phyloP scores from a whole-genome alignment of 2,113 vertebrate genomes.

The Galbula dea region DNA sequence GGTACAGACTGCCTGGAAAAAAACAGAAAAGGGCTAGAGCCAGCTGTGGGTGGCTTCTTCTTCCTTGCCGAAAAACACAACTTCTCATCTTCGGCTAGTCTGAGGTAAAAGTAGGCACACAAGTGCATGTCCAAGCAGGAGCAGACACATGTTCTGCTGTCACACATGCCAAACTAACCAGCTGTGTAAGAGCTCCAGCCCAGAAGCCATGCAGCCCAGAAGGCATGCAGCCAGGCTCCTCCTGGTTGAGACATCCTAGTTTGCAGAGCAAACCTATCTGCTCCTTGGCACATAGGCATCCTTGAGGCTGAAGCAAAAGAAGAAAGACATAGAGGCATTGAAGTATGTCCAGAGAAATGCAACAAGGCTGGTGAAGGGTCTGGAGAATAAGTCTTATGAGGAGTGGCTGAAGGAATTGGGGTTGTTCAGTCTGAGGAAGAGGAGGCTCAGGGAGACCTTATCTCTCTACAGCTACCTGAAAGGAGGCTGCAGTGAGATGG shows the following conservation, averaged over 20 bases:
- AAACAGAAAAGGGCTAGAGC: neutral
- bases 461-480: too few relatives aligned
- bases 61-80: neutral
- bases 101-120: neutral
- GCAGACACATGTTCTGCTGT: neutral
- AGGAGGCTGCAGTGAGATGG: too few relatives aligned
- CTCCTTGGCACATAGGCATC: accelerated
- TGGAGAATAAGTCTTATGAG: too few relatives aligned
- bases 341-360: too few relatives aligned
- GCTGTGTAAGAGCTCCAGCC: neutral
- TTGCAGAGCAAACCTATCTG: neutral
- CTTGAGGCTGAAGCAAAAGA: neutral
- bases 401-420: too few relatives aligned
- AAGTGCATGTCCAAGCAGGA: neutral
- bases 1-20: neutral
- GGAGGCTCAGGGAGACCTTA: too few relatives aligned
- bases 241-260: neutral
- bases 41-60: neutral
- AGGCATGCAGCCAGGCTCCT: neutral
- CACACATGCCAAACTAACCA: accelerated
- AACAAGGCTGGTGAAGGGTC: too few relatives aligned
- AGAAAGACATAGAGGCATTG: too few relatives aligned
- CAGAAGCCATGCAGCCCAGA: neutral
- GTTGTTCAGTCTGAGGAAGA: too few relatives aligned
- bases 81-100: neutral